Percentiles rank a stretch among this genome's conserved stretches.
These are phyloP conservation scores for Homarus americanus DNA, from an alignment of 1,140 invertebrate genomes.

Conservation along the genomic window DNA sequence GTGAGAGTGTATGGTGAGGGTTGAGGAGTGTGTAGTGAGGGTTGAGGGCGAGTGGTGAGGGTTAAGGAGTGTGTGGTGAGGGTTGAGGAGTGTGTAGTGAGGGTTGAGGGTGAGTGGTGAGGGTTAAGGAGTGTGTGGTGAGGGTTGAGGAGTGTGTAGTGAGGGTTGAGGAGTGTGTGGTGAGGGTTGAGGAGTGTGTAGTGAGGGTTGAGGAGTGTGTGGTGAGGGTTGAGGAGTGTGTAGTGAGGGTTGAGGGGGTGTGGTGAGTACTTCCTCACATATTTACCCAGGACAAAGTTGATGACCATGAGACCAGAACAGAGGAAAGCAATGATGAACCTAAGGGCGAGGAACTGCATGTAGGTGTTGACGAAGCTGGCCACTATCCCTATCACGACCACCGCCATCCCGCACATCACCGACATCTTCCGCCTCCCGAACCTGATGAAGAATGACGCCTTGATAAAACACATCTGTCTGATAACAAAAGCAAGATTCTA, in stretches of 20 bases:
- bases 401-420: constrained; percentile 9
- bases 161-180: too few relatives aligned
- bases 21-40: neutral
- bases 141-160: neutral
- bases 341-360: constrained; percentile 67
- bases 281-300: constrained; percentile 75
- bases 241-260: neutral
- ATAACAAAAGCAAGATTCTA: too few relatives aligned
- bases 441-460: neutral
- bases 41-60: neutral
- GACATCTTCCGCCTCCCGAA: constrained; percentile 45
- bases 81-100: too few relatives aligned
- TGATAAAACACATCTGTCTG: too few relatives aligned
- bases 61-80: too few relatives aligned
- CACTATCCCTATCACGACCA: constrained; percentile 7
- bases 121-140: too few relatives aligned
- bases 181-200: neutral
- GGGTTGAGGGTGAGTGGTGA: too few relatives aligned
- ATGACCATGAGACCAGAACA: constrained; percentile 73
- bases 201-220: too few relatives aligned
- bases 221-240: neutral
- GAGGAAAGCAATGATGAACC: constrained; percentile 72
- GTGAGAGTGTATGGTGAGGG: neutral
- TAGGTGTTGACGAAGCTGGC: constrained; percentile 61
- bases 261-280: neutral